Evolutionary conservation across 2,888 invertebrate genomes (phyloP).

Genomic region (Melanostoma mellinum): DNA sequence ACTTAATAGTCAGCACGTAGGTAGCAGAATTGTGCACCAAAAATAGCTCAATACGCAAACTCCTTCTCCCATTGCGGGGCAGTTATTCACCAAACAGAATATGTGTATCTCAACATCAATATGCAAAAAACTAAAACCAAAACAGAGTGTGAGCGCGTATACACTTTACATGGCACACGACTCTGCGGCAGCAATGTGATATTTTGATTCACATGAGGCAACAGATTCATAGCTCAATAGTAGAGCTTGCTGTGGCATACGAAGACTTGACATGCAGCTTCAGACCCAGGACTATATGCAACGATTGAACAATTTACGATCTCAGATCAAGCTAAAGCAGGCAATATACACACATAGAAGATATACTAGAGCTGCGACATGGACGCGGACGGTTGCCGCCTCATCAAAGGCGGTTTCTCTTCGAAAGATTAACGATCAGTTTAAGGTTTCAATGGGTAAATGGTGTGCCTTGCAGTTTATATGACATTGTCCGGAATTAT

Average conservation of each 20-base stretch:
- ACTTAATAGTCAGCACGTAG: slow-evolving; percentile 68
- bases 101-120: slow-evolving; percentile 51
- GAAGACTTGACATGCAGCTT: slow-evolving; percentile 57
- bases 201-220: slow-evolving; percentile 52
- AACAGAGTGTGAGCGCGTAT: slow-evolving; percentile 33
- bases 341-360: slow-evolving; percentile 21
- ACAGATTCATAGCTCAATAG: slow-evolving; percentile 41
- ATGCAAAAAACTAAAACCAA: slow-evolving; percentile 30
- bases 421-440: slow-evolving; percentile 68
- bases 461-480: slow-evolving; percentile 52
- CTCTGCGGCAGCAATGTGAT: slow-evolving; percentile 39
- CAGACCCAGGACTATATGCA: slow-evolving; percentile 54
- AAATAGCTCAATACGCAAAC: slow-evolving; percentile 42
- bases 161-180: slow-evolving; percentile 51
- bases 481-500: slow-evolving; percentile 65
- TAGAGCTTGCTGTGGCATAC: slow-evolving; percentile 6
- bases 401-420: slow-evolving; percentile 70
- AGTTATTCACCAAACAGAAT: slow-evolving; percentile 6
- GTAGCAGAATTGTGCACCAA: slow-evolving; percentile 48
- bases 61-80: slow-evolving; percentile 7
- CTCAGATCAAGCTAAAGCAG: slow-evolving; percentile 61
- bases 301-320: slow-evolving; percentile 68
- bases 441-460: slow-evolving; percentile 60
- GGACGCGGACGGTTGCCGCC: slow-evolving; percentile 49
- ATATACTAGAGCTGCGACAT: not conserved